Conservation (phyloP, 2,888 invertebrate species). For the Stenoptilia bipunctidactyla region DNA sequence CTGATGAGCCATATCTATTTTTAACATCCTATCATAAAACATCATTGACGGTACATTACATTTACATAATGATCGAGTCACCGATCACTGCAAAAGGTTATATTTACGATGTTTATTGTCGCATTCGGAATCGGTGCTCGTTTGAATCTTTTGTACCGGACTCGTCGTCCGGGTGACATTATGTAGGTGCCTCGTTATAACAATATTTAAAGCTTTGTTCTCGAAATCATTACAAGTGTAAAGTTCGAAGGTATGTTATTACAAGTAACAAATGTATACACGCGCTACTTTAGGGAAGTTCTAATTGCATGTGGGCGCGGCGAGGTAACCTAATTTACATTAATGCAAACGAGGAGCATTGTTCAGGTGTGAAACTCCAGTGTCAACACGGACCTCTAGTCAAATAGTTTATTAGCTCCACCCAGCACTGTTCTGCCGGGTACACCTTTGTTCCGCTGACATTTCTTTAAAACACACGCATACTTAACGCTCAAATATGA, state of each 20-base stretch:
- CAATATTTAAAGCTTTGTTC: too few relatives aligned
- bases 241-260: not conserved
- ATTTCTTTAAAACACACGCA: slow-evolving; percentile 55
- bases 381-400: slow-evolving; percentile 61
- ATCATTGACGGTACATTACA: not conserved
- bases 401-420: slow-evolving; percentile 70
- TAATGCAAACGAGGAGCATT: slow-evolving; percentile 71
- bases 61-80: not conserved
- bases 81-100: not conserved
- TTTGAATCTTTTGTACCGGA: too few relatives aligned
- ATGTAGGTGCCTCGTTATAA: too few relatives aligned
- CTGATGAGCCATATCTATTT: not conserved
- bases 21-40: not conserved
- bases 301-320: slow-evolving; percentile 67
- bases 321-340: slow-evolving; percentile 68
- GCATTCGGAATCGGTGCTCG: not conserved
- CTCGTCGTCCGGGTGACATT: too few relatives aligned
- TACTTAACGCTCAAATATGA: slow-evolving; percentile 57
- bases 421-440: slow-evolving; percentile 61
- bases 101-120: not conserved
- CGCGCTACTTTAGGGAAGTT: slow-evolving; percentile 57
- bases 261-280: slow-evolving; percentile 38
- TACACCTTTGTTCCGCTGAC: slow-evolving; percentile 60
- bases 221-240: too few relatives aligned
- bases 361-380: slow-evolving; percentile 70